Evolutionary conservation across 2,797 vertebrate species (phyloP), one percentile per base, ranked within the genome.

Genomic region (Lacerta agilis): DNA sequence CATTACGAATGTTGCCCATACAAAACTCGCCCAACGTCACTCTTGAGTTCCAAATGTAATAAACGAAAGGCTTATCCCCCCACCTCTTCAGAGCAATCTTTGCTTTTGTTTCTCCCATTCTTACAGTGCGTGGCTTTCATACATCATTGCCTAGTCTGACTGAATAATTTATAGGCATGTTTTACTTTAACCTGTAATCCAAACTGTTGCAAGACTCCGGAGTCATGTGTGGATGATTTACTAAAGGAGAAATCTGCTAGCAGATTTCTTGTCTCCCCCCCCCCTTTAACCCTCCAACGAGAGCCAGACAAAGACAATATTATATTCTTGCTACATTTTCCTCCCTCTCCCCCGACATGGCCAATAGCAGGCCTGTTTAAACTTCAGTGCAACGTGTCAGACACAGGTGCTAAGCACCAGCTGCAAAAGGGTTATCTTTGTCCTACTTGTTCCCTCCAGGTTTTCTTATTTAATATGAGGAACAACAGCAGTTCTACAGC

Each of bases 381-480:
- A 33, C 61, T 85, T 76, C 64, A 61, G 45, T 10, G 55, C 72
- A 72, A 61, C 49, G 49, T 78, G 78, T 49, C 61, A 85, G 66
- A 38, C 78, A 85, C 72, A 85, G 78, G 78, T 87, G 82, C 45
- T 23, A 77, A 77, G 78, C 73, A 78, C 49, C 81, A 71, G 38
- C 66, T 89, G 79, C 89, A 82, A 25, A 33, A 58, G 64, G 89
- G 78, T 87, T 90, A 85, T 90, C 81, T 87, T 85, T 85, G 77
- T 58, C 72, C 61, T 83, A 64, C 45, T 78, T 82, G 72, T 90
- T 82, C 78, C 71, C 73, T 85, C 82, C 72, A 38, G 72, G 29
- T 87, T 87, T 87, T 86, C 79, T 90, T 87, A 85, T 90, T 90
- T 87, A 90, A 90, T 87, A 38, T 77, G 72, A 82, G 79, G 38